These are phyloP conservation scores for Deroptyus accipitrinus DNA, from an alignment of 2,113 vertebrate genomes.

Conservation along the genomic window DNA sequence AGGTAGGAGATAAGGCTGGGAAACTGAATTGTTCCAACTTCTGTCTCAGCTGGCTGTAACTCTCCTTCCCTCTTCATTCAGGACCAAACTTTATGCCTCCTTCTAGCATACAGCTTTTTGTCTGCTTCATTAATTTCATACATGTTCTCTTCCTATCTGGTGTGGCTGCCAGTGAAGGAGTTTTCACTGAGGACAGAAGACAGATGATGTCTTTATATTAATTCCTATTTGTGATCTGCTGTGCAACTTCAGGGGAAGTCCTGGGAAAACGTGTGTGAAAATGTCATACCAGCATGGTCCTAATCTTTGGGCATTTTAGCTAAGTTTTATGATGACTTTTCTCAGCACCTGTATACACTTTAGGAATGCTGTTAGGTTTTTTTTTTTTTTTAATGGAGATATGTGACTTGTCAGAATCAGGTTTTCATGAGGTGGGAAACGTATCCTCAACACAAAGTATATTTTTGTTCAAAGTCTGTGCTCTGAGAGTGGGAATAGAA, in stretches of 20 bases:
- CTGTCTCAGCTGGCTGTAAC: not conserved
- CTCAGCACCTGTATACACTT: not conserved
- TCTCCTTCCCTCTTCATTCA: not conserved
- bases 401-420: not conserved
- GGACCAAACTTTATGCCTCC: not conserved
- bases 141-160: not conserved
- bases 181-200: not conserved
- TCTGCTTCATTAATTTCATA: not conserved
- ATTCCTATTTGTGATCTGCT: not conserved
- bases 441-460: not conserved
- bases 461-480: not conserved
- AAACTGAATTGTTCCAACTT: not conserved
- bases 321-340: not conserved
- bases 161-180: not conserved
- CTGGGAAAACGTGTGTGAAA: not conserved
- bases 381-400: not conserved
- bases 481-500: not conserved
- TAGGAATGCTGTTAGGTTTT: rapidly evolving
- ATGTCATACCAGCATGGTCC: not conserved
- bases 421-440: not conserved
- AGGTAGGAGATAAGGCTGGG: not conserved
- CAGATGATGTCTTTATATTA: not conserved
- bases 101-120: not conserved
- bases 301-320: not conserved
- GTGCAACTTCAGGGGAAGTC: not conserved